Base-by-base conservation (phyloP, 2,113 vertebrate species). In the Cygnus atratus region DNA sequence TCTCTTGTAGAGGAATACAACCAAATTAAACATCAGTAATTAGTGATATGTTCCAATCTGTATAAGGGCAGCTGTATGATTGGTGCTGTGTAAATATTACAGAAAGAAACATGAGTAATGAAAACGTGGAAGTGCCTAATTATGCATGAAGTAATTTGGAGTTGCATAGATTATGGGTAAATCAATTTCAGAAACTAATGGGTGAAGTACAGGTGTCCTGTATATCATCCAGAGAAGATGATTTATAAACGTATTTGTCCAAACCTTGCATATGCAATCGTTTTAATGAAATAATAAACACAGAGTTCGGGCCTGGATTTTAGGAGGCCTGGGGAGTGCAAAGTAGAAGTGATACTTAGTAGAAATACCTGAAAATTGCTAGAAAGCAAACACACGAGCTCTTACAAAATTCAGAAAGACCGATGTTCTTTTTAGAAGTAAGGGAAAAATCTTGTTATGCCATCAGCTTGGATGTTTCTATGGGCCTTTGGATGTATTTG, bases 101-200 rank as follows among this genome's bases (percentile, higher is more conserved):
- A 70, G 83, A 26, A 5, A 79, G 86, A 76, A 93, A 82, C 73
- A 44, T 52, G 74, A 70, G 31, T 66, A 73, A 92, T 92, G 93
- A 93, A 93, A 93, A 92, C 39, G 25, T 58, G 43, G 70, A 87
- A 66, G 61, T 50, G 58, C 84, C 62, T 87, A 54, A 94, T 93
- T 95, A 79, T 82, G 70, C 91, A 43, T 82, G 13, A 81, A 94
- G 58, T 92, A 88, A 93, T 95, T 92, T 91, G 50, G 77, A 94
- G 35, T 89, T 67, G 70, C 28, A 16, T 26, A 63, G 88, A 75
- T 94, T 74, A 75, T 43, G 31, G 57, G 41, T 67, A 87, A 70
- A 79, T 87, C 55, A 21, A 52, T 95, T 95, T 96, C n/a, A 37
- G 66, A 94, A 87, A 50, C 88, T 79, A 63, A 62, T 94, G 62